A percentile compares a stretch with the other conserved stretches of the same genome.
Evolutionary conservation across 2,113 vertebrate species (phyloP).

Genomic region (Cyrtonyx montezumae): DNA sequence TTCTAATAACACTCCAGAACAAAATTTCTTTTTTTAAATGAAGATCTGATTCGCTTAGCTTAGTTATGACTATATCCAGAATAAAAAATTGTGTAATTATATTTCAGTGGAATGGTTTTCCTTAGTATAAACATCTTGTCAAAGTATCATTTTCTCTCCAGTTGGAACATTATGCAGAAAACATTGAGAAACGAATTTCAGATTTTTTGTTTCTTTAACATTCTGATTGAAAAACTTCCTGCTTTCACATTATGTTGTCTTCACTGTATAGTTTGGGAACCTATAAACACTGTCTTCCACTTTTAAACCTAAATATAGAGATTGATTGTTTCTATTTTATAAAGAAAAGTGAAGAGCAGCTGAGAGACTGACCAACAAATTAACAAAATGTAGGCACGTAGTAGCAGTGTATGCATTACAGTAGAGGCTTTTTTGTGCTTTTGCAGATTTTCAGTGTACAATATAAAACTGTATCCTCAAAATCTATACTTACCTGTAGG

Average conservation of each 20-base stretch:
- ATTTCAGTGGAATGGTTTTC: not conserved
- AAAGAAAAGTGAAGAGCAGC: not conserved
- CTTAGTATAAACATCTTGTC: not conserved
- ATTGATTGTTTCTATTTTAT: not conserved
- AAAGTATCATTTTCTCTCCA: not conserved
- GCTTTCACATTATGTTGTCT: not conserved
- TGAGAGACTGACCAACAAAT: not conserved
- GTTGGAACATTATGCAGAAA: not conserved
- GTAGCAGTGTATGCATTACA: not conserved
- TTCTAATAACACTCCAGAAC: not conserved
- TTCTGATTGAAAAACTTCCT: not conserved
- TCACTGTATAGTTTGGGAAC: not conserved
- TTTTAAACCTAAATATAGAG: not conserved
- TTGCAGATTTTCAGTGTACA: not conserved
- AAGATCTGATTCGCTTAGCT: not conserved
- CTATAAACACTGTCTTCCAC: not conserved
- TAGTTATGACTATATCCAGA: not conserved
- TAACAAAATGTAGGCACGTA: not conserved
- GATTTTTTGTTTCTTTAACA: not conserved
- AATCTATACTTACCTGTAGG: slow-evolving; percentile 81
- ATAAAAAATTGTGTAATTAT: not conserved
- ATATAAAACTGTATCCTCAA: not conserved
- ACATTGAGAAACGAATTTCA: not conserved
- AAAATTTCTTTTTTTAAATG: not conserved
- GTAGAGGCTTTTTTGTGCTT: not conserved